phyloP scores from a whole-genome alignment of 2,113 vertebrate species.

The Stegostoma tigrinum region DNA sequence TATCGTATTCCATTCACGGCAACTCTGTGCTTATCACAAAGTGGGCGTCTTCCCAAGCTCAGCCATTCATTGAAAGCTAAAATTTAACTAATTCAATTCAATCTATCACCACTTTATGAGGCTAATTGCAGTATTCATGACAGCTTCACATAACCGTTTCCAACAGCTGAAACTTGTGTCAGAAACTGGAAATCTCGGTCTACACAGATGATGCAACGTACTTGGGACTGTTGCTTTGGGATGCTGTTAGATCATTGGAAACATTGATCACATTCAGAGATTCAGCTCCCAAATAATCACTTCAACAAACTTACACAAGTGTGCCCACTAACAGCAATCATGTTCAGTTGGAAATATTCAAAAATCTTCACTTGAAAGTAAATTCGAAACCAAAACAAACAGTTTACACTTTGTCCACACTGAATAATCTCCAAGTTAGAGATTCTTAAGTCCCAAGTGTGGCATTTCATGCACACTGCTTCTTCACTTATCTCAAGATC shows the following conservation, averaged over 20 bases:
- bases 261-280: neutral
- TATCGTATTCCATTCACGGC: neutral
- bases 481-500: neutral
- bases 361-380: neutral
- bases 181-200: neutral
- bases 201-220: neutral
- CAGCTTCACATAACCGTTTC: neutral
- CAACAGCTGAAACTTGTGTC: conserved; percentile 15
- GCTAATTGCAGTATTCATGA: neutral
- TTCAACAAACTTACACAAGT: neutral
- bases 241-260: neutral
- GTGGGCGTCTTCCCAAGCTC: neutral
- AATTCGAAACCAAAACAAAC: neutral
- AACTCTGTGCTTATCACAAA: neutral
- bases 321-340: neutral
- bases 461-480: neutral
- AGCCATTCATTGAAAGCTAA: neutral
- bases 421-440: neutral
- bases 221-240: neutral
- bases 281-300: neutral
- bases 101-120: conserved; percentile 5
- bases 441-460: neutral
- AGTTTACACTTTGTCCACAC: neutral
- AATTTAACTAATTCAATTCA: neutral
- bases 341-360: neutral